phyloP scores from a whole-genome alignment of 2,113 vertebrate genomes.

The Paramisgurnus dabryanus region DNA sequence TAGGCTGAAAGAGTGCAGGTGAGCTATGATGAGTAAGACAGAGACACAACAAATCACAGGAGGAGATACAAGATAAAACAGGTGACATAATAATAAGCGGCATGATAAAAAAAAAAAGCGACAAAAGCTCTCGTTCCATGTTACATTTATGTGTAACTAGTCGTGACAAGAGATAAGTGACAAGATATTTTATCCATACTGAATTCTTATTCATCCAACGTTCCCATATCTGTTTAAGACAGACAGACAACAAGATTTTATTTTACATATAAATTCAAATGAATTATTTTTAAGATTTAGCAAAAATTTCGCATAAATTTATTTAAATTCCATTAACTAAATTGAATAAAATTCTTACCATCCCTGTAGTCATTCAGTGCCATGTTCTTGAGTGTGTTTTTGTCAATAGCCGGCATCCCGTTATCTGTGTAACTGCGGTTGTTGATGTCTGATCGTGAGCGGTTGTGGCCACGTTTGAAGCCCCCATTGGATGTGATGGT shows the following conservation, averaged over 20 bases:
- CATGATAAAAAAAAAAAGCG: not conserved
- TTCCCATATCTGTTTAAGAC: no score
- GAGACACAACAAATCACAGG: constrained; percentile 23
- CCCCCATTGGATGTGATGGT: constrained; percentile 61
- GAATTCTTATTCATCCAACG: no score
- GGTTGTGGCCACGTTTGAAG: constrained; percentile 89
- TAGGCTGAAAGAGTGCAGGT: not conserved
- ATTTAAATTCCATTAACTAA: no score
- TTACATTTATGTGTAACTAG: no score
- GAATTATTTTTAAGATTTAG: no score
- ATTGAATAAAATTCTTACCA: constrained; percentile 72
- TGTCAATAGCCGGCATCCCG: constrained; percentile 72
- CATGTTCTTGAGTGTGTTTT: constrained; percentile 77
- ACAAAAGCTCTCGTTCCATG: not conserved
- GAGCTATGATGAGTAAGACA: not conserved
- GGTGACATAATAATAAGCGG: constrained; percentile 8
- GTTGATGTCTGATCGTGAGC: constrained; percentile 86
- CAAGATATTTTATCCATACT: no score
- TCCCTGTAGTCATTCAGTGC: constrained; percentile 79
- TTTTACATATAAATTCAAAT: no score
- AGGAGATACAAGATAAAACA: constrained; percentile 18
- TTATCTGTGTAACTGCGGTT: constrained; percentile 74
- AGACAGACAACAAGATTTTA: no score
- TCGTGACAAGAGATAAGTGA: no score
- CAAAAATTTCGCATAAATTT: no score